Percentiles rank a stretch among this genome's conserved stretches.
Conservation (phyloP, 2,888 invertebrate genomes). For the Apotomis betuletana region DNA sequence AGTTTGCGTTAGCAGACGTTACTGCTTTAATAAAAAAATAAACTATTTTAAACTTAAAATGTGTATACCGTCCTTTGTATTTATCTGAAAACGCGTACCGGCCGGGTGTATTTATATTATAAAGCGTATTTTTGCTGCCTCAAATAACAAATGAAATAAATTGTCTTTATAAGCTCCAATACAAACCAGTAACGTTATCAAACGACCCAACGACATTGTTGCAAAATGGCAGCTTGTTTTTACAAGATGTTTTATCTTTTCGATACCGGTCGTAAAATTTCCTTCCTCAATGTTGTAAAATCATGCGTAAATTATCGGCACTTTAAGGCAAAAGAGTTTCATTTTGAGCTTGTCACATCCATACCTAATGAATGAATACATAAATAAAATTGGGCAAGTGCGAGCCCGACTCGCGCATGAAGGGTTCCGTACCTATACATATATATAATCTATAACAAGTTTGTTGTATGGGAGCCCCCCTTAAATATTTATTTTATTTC, state of each 20-base stretch:
- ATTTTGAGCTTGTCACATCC: slow-evolving; percentile 45
- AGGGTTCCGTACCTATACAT: too few species aligned
- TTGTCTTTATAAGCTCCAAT: slow-evolving; percentile 1
- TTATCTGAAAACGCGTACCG: too few species aligned
- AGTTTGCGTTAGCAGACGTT: too few species aligned
- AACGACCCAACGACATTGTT: slow-evolving; percentile 5
- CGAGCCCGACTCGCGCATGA: too few species aligned
- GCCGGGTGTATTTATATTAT: not conserved
- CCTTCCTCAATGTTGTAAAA: slow-evolving; percentile 38
- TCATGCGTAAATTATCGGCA: slow-evolving; percentile 45
- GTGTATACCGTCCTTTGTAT: too few species aligned
- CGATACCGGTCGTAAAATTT: slow-evolving; percentile 37
- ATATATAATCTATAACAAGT: too few species aligned
- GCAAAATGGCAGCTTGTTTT: slow-evolving; percentile 24
- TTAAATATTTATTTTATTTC: too few species aligned
- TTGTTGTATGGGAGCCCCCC: too few species aligned
- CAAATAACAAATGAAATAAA: slow-evolving; percentile 21
- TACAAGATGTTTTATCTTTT: slow-evolving; percentile 29
- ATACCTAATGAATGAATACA: slow-evolving; percentile 53
- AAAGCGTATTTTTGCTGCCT: not conserved
- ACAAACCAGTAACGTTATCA: slow-evolving; percentile 13
- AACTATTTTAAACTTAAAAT: too few species aligned
- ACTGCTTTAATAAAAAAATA: too few species aligned
- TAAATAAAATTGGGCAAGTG: too few species aligned
- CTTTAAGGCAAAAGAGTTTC: slow-evolving; percentile 47